These are phyloP conservation scores for Alcedo atthis DNA, from an alignment of 2,797 vertebrate genomes.

Conservation along the genomic window DNA sequence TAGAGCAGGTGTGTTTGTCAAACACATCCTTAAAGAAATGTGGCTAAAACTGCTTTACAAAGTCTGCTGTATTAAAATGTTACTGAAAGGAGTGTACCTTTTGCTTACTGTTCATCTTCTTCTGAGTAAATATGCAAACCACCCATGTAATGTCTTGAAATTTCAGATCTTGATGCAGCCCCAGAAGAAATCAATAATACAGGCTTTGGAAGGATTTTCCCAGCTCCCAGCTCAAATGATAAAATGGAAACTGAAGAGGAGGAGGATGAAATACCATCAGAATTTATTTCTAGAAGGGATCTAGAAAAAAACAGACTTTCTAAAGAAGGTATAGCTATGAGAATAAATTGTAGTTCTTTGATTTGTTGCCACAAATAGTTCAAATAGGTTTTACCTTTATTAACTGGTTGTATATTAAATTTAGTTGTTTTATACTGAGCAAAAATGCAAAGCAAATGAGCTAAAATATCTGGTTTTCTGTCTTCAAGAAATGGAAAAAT, in stretches of 20 bases:
- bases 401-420: background rate
- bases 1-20: background rate
- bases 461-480: background rate
- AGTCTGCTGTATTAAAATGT: background rate
- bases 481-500: slow-evolving; percentile 91
- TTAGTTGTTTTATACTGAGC: background rate
- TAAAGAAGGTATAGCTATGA: slow-evolving; percentile 84
- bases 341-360: background rate
- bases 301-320: slow-evolving; percentile 91
- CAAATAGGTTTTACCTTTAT: background rate
- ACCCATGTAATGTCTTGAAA: background rate
- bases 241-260: slow-evolving; percentile 84
- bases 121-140: background rate
- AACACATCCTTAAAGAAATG: background rate
- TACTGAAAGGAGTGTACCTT: background rate
- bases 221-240: slow-evolving; percentile 77
- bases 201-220: slow-evolving; percentile 96
- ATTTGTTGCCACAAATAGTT: background rate
- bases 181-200: slow-evolving; percentile 63
- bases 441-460: background rate
- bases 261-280: slow-evolving; percentile 86
- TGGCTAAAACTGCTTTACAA: background rate
- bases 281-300: slow-evolving; percentile 92
- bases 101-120: background rate
- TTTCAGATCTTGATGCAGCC: slow-evolving; percentile 51